Base-by-base conservation (phyloP, 2,797 vertebrate species). In the Tenualosa ilisha region DNA sequence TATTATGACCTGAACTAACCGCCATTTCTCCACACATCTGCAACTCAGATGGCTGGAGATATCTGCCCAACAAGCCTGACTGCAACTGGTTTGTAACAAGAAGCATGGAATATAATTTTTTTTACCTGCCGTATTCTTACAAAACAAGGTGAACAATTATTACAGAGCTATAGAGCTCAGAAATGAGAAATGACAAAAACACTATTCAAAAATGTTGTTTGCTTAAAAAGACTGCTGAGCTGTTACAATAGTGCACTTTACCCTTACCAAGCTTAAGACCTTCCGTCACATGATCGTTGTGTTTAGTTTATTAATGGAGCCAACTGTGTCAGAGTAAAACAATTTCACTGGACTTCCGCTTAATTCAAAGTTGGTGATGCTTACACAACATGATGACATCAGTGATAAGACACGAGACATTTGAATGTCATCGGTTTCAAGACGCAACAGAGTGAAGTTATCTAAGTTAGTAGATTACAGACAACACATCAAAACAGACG, bases 1-100 rank as follows among this genome's bases (percentile, higher is more conserved):
- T 31, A 75, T 31, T 15, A 6, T 75, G 72, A 79, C 72, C 72
- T 79, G 72, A 46, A 79, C 72, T 79, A 79, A 79, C 72, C 46
- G 37, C 40, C 72, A 79, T 46, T 79, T 46, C 26, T 37, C 65
- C 37, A 22, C 72, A 79, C 65, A 37, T 72, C 65, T 72, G 26
- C 65, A 72, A 72, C 72, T 22, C 17, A 79, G 72, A n/a, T 43
- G 37, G 37, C 20, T 75, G 68, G 2, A 46, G 72, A 46, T 46
- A 63, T 63, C 59, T 24, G n/a, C 2, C n/a, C n/a, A 24, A 63
- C 59, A 63, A 59, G 56, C 22, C 54, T 59, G 6, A 59, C 56
- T 7, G n/a, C 22, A 63, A 63, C 15, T 79, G 17, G 6, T 20
- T 43, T 79, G 37, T 15, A 46, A 79, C 6, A 43, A 79, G 15